Percentiles rank a stretch among this genome's conserved stretches.
Conservation (phyloP, 2,888 invertebrate species). For the Eilema sororculum region DNA sequence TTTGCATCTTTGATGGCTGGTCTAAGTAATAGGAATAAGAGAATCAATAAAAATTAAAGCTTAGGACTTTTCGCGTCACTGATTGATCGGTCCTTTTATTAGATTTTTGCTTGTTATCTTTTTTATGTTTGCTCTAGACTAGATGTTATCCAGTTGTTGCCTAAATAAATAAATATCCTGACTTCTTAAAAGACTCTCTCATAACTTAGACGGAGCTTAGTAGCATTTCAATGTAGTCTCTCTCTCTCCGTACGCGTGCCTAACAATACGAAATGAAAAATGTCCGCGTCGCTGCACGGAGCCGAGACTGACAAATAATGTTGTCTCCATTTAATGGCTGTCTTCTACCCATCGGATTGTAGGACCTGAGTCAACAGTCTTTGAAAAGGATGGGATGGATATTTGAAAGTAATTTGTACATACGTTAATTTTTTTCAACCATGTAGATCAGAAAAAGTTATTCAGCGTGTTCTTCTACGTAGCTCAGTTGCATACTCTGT, state of each 20-base stretch:
- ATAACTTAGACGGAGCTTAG: slow-evolving; percentile 28
- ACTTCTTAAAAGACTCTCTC: neutral
- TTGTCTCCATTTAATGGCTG: slow-evolving; percentile 10
- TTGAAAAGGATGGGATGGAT: neutral
- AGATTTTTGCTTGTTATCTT: too few relatives aligned
- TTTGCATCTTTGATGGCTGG: slow-evolving; percentile 52
- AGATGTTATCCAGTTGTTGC: neutral
- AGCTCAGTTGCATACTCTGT: too few relatives aligned
- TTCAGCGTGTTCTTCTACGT: too few relatives aligned
- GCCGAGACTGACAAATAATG: slow-evolving; percentile 35
- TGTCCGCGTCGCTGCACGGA: slow-evolving; percentile 33
- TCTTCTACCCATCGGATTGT: slow-evolving; percentile 7
- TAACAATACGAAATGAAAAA: slow-evolving; percentile 61
- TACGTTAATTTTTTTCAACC: too few relatives aligned
- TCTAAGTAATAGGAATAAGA: slow-evolving; percentile 32
- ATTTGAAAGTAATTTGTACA: neutral
- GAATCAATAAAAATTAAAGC: neutral
- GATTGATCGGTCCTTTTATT: too few relatives aligned
- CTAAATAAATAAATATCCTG: neutral
- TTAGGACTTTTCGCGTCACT: too few relatives aligned
- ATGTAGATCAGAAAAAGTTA: too few relatives aligned
- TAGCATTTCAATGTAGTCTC: slow-evolving; percentile 46
- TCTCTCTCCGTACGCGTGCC: slow-evolving; percentile 32
- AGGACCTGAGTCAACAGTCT: neutral
- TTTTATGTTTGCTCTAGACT: too few relatives aligned